These are phyloP conservation scores for Fregata magnificens DNA, from an alignment of 2,113 vertebrate genomes.

Conservation along the genomic window DNA sequence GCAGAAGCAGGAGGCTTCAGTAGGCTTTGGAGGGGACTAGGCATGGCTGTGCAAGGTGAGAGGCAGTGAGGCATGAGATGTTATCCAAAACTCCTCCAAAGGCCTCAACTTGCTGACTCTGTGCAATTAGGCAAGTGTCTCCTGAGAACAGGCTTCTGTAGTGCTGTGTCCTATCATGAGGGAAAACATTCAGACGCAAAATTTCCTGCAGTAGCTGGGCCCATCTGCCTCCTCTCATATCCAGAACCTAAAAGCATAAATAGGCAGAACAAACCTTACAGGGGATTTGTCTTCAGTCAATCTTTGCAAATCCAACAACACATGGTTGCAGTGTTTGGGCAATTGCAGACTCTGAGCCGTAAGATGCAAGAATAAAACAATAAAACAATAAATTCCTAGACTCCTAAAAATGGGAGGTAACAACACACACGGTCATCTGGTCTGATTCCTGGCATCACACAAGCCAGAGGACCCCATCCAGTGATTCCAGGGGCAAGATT, in stretches of 20 bases:
- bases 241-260: not conserved
- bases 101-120: not conserved
- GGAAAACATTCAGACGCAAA: not conserved
- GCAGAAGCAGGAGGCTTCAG: not conserved
- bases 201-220: not conserved
- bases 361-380: not conserved
- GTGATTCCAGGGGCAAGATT: not conserved
- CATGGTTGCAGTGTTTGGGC: not conserved
- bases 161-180: not conserved
- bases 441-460: not conserved
- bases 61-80: not conserved
- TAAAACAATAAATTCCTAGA: not conserved
- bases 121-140: not conserved
- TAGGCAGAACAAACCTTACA: not conserved
- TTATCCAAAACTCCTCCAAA: conserved; percentile 5
- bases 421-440: not conserved
- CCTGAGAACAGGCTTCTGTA: not conserved
- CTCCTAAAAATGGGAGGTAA: not conserved
- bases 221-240: not conserved
- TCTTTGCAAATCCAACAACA: not conserved
- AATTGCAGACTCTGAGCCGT: rapidly evolving
- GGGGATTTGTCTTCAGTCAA: not conserved
- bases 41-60: not conserved
- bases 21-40: not conserved
- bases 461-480: not conserved